Evolutionary conservation across 2,888 invertebrate species (phyloP).

Genomic region (Germaria angustata): DNA sequence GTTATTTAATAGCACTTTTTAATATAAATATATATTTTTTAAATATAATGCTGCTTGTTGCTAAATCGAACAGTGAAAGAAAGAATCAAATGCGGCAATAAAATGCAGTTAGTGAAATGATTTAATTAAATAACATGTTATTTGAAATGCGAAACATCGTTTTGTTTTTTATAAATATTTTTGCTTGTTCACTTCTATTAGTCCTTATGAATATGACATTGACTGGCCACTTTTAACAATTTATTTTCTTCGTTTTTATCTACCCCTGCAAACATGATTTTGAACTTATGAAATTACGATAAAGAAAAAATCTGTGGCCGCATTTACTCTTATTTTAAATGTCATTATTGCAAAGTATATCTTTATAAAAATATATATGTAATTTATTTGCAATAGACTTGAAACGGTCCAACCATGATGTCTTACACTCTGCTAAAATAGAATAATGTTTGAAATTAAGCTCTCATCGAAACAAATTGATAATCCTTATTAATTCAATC

Average conservation of each 20-base stretch:
- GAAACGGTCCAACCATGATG: not conserved
- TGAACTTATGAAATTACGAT: not conserved
- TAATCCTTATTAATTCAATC: too few species aligned
- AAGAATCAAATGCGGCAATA: not conserved
- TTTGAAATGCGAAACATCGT: slow-evolving; percentile 47
- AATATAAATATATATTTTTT: not conserved
- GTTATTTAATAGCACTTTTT: not conserved
- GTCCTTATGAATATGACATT: not conserved
- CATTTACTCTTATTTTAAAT: too few species aligned
- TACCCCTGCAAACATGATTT: slow-evolving; percentile 5
- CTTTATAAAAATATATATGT: too few species aligned
- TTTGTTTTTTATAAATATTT: not conserved
- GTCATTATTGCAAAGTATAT: slow-evolving; percentile 3
- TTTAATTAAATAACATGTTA: slow-evolving; percentile 48
- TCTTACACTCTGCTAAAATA: not conserved
- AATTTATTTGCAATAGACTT: not conserved
- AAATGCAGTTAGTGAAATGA: slow-evolving; percentile 36
- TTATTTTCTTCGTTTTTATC: not conserved
- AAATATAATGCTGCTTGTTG: not conserved
- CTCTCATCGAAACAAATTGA: too few species aligned
- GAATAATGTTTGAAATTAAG: not conserved
- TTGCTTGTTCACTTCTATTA: not conserved
- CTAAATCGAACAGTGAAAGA: not conserved
- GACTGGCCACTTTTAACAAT: not conserved
- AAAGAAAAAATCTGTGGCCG: not conserved